These are phyloP conservation scores for Mylabris sibirica DNA, from an alignment of 2,888 invertebrate species.

Conservation along the genomic window DNA sequence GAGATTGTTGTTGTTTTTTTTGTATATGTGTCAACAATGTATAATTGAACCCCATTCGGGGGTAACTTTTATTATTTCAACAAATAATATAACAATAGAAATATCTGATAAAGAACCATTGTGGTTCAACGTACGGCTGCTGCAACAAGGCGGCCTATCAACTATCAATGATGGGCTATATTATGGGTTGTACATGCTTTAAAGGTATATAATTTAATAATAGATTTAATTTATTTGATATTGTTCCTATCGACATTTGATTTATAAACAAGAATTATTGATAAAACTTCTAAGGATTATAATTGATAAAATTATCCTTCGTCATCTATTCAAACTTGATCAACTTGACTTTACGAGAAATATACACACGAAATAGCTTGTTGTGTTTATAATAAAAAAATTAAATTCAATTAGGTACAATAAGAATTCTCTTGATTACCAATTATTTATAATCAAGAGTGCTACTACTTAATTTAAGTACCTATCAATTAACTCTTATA, in stretches of 20 bases:
- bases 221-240: background rate
- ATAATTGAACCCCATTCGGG: constrained; percentile 16
- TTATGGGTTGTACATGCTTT: constrained; percentile 93
- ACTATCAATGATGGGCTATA: constrained; percentile 87
- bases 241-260: no score
- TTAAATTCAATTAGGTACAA: background rate
- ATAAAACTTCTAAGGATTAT: no score
- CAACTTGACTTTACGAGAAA: no score
- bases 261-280: no score
- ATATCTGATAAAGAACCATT: constrained; percentile 47
- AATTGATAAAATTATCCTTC: no score
- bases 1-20: constrained; percentile 17
- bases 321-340: no score
- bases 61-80: background rate
- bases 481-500: background rate
- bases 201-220: constrained; percentile 70
- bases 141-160: constrained; percentile 62
- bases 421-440: background rate
- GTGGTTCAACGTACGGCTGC: constrained; percentile 44
- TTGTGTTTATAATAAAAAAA: background rate
- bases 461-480: background rate
- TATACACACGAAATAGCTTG: background rate
- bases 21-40: constrained; percentile 18
- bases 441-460: background rate
- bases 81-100: constrained; percentile 40